Evolutionary conservation across 2,797 vertebrate genomes (phyloP).

Genomic region (Hozukius guyotensis): DNA sequence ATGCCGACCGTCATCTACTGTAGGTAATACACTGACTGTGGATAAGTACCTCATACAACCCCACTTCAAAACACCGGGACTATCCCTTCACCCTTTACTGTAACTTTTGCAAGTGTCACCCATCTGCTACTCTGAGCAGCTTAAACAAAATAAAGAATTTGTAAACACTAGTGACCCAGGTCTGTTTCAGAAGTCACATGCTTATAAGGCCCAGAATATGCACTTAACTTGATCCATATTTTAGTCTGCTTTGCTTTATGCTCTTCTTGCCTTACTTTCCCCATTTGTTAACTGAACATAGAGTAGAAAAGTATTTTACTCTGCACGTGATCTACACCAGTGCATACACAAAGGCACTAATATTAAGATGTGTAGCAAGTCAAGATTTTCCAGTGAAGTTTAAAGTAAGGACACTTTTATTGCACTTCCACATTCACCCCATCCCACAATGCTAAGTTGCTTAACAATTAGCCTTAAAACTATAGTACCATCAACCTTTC

Average conservation of each 20-base stretch:
- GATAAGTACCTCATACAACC: too few species aligned
- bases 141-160: conserved; percentile 10
- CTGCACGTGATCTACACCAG: conserved; percentile 3
- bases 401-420: background rate
- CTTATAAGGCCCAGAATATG: background rate
- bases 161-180: conserved; percentile 26
- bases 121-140: background rate
- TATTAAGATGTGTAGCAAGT: background rate
- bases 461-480: conserved; percentile 13
- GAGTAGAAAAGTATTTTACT: background rate
- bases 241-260: conserved; percentile 30
- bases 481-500: conserved; percentile 6
- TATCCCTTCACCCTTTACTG: background rate
- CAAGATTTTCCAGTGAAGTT: background rate
- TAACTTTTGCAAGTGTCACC: background rate
- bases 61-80: too few species aligned
- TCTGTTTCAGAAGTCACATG: conserved; percentile 35
- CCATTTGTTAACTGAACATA: conserved; percentile 19
- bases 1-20: too few species aligned
- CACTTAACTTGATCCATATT: conserved; percentile 25
- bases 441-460: conserved; percentile 1
- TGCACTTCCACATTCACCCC: conserved; percentile 21
- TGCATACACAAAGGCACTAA: conserved; percentile 12
- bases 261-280: conserved; percentile 17
- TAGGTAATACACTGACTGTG: too few species aligned